Conservation (phyloP, 2,113 vertebrate genomes). For the Colinus virginianus region DNA sequence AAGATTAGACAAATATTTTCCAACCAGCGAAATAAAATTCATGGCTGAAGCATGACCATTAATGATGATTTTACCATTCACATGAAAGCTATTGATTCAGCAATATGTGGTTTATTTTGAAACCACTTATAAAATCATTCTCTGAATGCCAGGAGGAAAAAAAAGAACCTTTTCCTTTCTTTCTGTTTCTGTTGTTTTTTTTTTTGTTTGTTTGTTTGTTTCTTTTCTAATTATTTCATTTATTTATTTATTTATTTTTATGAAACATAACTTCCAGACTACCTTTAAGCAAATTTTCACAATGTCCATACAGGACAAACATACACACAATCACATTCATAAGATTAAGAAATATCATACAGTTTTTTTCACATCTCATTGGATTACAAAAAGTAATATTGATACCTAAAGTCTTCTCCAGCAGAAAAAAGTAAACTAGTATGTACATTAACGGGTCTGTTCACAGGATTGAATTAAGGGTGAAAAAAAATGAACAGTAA, state of each 20-base stretch:
- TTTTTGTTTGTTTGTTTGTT: neutral
- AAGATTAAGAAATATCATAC: neutral
- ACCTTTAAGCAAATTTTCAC: neutral
- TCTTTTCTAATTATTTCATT: too few species aligned
- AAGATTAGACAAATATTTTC: constrained; percentile 28
- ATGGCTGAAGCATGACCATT: neutral
- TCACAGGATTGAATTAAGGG: neutral
- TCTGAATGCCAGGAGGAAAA: neutral
- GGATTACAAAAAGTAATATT: neutral
- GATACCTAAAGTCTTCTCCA: neutral
- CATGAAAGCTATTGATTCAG: constrained; percentile 31
- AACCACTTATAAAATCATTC: constrained; percentile 15
- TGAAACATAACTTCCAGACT: neutral
- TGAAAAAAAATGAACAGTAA: neutral
- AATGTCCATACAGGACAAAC: neutral
- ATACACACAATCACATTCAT: neutral
- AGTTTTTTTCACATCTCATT: neutral
- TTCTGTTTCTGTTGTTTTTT: neutral
- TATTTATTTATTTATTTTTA: too few species aligned
- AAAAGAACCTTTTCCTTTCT: neutral
- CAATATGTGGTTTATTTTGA: constrained; percentile 41
- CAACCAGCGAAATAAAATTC: neutral
- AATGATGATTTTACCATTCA: constrained; percentile 15
- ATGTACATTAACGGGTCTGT: neutral
- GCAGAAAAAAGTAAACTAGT: neutral